Percentiles rank a stretch among this genome's conserved stretches.
phyloP scores from a whole-genome alignment of 2,888 invertebrate species.

The Drosophila flavopinicola region DNA sequence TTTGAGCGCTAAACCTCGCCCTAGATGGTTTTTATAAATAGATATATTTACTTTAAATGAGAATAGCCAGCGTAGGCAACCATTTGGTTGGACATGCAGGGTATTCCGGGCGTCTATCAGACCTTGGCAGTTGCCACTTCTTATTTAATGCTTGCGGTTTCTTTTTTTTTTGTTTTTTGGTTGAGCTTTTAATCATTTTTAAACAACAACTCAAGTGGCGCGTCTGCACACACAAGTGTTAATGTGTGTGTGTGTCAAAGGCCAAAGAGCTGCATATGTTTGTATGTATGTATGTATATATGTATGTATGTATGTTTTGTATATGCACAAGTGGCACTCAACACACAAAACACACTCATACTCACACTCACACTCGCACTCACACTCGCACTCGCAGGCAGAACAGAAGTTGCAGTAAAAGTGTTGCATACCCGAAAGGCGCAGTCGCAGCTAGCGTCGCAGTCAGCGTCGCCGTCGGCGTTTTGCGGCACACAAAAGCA shows the following conservation, averaged over 20 bases:
- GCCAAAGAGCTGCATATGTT: conserved; percentile 57
- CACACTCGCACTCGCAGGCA: conserved; percentile 8
- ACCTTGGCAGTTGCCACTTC: background rate
- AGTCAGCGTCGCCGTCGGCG: conserved; percentile 12
- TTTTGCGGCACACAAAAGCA: conserved; percentile 59
- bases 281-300: no score
- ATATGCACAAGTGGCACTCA: conserved; percentile 60
- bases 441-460: conserved; percentile 21
- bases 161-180: conserved; percentile 10
- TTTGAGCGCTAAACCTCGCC: no score
- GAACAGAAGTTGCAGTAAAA: conserved; percentile 31
- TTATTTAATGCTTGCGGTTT: conserved; percentile 36
- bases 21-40: no score
- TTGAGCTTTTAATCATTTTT: conserved; percentile 69
- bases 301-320: no score
- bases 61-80: no score
- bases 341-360: conserved; percentile 51
- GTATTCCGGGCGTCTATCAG: conserved; percentile 13
- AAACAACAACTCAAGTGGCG: conserved; percentile 64
- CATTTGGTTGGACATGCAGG: conserved; percentile 5
- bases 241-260: conserved; percentile 50
- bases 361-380: conserved; percentile 12
- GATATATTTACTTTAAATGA: no score
- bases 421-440: conserved; percentile 60
- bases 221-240: conserved; percentile 50